Evolutionary conservation across 2,113 vertebrate species (phyloP).

Genomic region (Mesembrinibis cayennensis): DNA sequence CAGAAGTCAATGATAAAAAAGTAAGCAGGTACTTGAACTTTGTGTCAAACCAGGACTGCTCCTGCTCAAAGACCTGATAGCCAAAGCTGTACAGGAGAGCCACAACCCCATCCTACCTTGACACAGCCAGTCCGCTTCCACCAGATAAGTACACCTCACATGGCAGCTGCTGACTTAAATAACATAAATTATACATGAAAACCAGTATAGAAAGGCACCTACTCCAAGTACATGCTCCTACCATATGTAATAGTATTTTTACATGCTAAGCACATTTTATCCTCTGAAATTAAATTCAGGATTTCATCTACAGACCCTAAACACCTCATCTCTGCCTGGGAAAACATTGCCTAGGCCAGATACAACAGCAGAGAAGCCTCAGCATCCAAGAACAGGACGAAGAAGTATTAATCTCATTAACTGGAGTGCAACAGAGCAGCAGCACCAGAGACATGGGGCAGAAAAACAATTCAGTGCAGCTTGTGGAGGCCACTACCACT

Average conservation of each 20-base stretch:
- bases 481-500: not conserved
- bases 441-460: rapidly evolving
- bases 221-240: not conserved
- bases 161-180: not conserved
- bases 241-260: not conserved
- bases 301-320: not conserved
- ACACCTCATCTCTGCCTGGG: too few relatives aligned
- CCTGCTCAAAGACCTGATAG: rapidly evolving
- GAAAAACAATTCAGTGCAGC: too few relatives aligned
- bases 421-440: not conserved
- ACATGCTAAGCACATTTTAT: not conserved
- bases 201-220: not conserved
- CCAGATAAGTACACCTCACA: not conserved
- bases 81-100: too few relatives aligned
- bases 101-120: too few relatives aligned
- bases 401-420: not conserved
- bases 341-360: not conserved
- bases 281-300: not conserved
- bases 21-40: too few relatives aligned
- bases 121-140: rapidly evolving
- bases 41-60: not conserved
- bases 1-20: not conserved
- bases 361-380: not conserved
- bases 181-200: not conserved
- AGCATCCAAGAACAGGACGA: not conserved